phyloP scores from a whole-genome alignment of 2,888 invertebrate species.

The Dugesia japonica region DNA sequence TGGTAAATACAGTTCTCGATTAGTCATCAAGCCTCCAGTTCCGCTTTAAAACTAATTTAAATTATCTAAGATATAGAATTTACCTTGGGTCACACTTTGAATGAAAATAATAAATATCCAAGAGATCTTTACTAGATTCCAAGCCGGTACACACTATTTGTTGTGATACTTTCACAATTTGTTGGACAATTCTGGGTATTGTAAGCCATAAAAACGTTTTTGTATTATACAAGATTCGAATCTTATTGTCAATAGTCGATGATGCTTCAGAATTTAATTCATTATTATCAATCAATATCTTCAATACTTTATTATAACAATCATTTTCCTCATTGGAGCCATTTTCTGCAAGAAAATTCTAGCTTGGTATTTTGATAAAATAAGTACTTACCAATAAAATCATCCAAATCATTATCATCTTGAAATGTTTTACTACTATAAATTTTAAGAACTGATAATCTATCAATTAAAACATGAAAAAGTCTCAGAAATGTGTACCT shows the following conservation, averaged over 20 bases:
- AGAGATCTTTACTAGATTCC: neutral
- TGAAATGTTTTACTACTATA: neutral
- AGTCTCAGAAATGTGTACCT: neutral
- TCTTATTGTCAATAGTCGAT: neutral
- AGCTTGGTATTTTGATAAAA: neutral
- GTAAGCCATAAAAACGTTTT: conserved; percentile 6
- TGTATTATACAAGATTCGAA: neutral
- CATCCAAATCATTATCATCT: neutral
- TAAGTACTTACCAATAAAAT: neutral
- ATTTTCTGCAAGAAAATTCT: neutral
- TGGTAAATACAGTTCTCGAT: neutral
- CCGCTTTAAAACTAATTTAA: neutral
- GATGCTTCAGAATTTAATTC: neutral
- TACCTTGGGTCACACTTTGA: neutral
- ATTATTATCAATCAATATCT: neutral
- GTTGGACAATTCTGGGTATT: neutral
- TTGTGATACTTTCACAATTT: neutral
- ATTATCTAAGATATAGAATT: neutral
- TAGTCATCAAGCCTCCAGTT: neutral
- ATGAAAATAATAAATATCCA: neutral
- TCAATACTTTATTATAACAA: neutral
- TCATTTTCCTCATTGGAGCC: neutral
- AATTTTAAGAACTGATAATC: neutral
- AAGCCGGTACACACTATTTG: neutral
- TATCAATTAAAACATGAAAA: neutral